Base-by-base conservation (phyloP, 2,113 vertebrate species). In the Potamarius usumacintae region DNA sequence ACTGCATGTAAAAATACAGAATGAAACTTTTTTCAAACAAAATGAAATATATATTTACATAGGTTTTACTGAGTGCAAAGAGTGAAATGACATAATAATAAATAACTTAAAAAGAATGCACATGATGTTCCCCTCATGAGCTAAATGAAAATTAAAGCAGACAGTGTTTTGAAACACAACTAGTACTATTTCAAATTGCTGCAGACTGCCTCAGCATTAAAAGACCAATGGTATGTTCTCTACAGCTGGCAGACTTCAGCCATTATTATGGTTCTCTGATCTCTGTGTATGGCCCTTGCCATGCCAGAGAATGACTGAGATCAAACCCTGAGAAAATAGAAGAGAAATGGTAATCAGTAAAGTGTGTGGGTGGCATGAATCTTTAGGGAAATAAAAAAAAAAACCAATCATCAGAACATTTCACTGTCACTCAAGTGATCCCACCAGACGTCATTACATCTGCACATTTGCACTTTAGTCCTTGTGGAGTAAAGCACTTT, bases 251-350 rank as follows among this genome's bases (percentile, higher is more conserved):
- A 34, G 52, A 82, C 34, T 74, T 80, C 34, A 87, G 79, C 22
- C 72, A 50, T 71, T 82, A 74, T 87, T 89, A 89, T 74, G 62
- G 65, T 53, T 65, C 77, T 82, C 78, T 76, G 78, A 77, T 89
- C 67, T 83, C 69, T 58, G 80, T 50, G 67, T 53, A 62, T 74
- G 67, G 67, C 55, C 67, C 53, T 74, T 48, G 79, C 55, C 34
- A 82, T 71, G 80, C 86, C 86, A 83, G 58, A 52, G 69, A 87
- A 71, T 27, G 67, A 74, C 34, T 74, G n/a, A 52, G 86, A 87
- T 74, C 42, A 74, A 87, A 71, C 55, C 55, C 18, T 72, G 65
- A 27, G 27, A 58, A 62, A 72, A 71, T 69, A 74, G 80, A 74
- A 48, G 57, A 58, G 25, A 72, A 82, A 81, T 72, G 52, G 65